These are phyloP conservation scores for Nettapus auritus DNA, from an alignment of 2,113 vertebrate genomes.

Conservation along the genomic window DNA sequence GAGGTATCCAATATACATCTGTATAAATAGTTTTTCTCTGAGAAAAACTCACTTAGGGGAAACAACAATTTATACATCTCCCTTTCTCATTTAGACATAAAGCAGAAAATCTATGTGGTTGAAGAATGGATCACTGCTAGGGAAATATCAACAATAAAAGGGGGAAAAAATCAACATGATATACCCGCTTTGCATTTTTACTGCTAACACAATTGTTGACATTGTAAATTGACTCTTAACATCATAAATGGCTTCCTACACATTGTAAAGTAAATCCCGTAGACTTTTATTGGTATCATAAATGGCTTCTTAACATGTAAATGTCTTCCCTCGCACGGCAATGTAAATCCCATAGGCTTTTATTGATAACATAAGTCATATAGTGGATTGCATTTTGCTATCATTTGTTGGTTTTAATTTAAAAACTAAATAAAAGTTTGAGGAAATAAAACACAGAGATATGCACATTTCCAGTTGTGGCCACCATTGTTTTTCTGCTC, in stretches of 20 bases:
- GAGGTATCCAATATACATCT: not conserved
- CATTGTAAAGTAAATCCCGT: slow-evolving; percentile 72
- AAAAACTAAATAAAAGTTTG: slow-evolving; percentile 62
- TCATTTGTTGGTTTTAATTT: slow-evolving; percentile 55
- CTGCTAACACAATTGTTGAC: slow-evolving; percentile 69
- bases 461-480: not conserved
- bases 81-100: slow-evolving; percentile 6
- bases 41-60: not conserved
- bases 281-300: slow-evolving; percentile 72
- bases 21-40: not conserved
- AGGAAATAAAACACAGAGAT: not conserved
- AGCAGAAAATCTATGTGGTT: not conserved
- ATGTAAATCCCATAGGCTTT: slow-evolving; percentile 55
- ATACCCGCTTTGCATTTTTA: slow-evolving; percentile 56
- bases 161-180: not conserved
- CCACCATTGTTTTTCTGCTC: not conserved
- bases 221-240: slow-evolving; percentile 74
- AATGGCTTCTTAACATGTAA: slow-evolving; percentile 76
- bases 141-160: slow-evolving; percentile 1
- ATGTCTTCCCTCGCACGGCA: slow-evolving; percentile 21
- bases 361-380: slow-evolving; percentile 65
- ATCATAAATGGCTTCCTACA: slow-evolving; percentile 63
- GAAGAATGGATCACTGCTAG: not conserved
- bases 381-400: not conserved
- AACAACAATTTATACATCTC: not conserved